Base-by-base conservation (phyloP, 2,113 vertebrate genomes). In the Anolis sagrei region DNA sequence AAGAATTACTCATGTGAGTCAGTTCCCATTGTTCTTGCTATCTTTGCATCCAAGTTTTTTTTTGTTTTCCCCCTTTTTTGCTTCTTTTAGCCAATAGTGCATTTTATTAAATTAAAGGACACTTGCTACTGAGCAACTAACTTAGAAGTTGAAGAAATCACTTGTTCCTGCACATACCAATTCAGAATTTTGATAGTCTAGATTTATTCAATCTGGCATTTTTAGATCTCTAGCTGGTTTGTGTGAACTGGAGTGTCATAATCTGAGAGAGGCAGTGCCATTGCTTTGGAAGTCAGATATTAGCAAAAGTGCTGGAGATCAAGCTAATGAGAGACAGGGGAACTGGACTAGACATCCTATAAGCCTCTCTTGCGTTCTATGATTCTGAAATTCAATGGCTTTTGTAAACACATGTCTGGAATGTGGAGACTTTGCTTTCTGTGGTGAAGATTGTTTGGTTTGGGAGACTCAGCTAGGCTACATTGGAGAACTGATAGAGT, bases 401-500 rank as follows among this genome's bases (percentile, higher is more conserved):
- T 89, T 16, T 2, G 79, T 61, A 86, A 88, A 84, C 82, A 80
- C 29, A 61, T n/a, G 34, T 80, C 70, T 79, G 62, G 82, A 80
- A 84, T 61, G 61, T 84, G 61, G 79, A 69, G 34, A 44, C 73
- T 80, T 80, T 73, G 84, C 68, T 25, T 14, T 85, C 85, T 68
- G 7, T 54, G n/a, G 83, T 44, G 84, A 82, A 85, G 75, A 72
- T 66, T 83, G 36, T 88, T 84, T 77, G 51, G 83, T 82, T 54
- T 0, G 70, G 32, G 21, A 64, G 51, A 32, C 0, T 84, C 0
- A 0, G 51, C 18, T 64, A 79, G 81, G 73, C 14, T 54, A 25
- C 32, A 39, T n/a, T 68, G 64, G 13, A 39, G 69, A 54, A 48
- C n/a, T 74, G 44, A 23, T 5, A 23, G 9, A 8, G 51, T 16